Base-by-base conservation (phyloP, 2,797 vertebrate species). In the Sebastes minor region DNA sequence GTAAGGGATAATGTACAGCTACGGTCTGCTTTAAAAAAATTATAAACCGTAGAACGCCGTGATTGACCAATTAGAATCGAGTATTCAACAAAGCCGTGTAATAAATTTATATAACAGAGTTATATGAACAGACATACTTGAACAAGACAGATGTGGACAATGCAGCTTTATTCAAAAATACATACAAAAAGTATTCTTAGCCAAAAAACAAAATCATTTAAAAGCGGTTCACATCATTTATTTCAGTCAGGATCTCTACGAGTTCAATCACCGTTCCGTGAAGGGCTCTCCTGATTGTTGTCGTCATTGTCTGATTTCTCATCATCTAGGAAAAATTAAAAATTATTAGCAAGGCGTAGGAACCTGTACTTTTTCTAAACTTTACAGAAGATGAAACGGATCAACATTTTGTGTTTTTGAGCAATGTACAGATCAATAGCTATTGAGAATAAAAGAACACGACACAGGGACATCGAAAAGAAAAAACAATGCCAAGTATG, bases 301-400 rank as follows among this genome's bases (percentile, higher is more conserved):
- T 99, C 98, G 16, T 99, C 98, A 53, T 93, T 97, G 78, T 99
- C 98, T 18, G 96, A 96, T 71, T 99, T 99, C 87, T 99, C 98
- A 56, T 99, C 98, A 94, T 98, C 99, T 99, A 88, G 27, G 76
- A 91, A 57, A 81, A 46, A 82, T 55, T 55, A 27, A 67, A 79
- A 46, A 75, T n/a, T 0, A 86, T 85, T 27, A 65, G 59, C 0
- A 33, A n/a, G 2, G 27, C 1, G 32, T 3, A 25, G 8, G 25
- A 3, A 23, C 6, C 4, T 76, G 3, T 14, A 20, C 6, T 33
- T 56, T 71, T 62, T 14, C 11, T 35, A 25, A 57, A 20, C 5
- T 27, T 46, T 10, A 12, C 22, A 25, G n/a, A 70, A 22, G 14
- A 35, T 35, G 1, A 35, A 35, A 35, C 33, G 11, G 33, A 35